Evolutionary conservation across 2,113 vertebrate genomes (phyloP), one percentile per base, ranked within the genome.

Genomic region (Saccopteryx bilineata): DNA sequence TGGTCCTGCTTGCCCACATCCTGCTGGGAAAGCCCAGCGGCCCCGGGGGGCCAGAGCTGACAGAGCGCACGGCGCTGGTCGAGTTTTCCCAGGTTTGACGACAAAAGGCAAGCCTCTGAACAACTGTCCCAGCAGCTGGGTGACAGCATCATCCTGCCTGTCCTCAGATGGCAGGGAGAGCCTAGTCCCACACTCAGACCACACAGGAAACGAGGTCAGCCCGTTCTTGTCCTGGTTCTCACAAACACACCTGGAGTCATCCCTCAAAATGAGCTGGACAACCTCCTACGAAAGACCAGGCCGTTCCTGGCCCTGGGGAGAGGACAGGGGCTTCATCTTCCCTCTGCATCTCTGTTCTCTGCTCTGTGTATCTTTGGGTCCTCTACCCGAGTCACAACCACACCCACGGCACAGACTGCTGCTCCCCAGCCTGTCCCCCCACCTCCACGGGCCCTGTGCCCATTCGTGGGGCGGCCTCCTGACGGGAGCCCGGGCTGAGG

Each of bases 31-130:
- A 63, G 87, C 18, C 46, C 13, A 23, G 3, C 9, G 54, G 31
- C 56, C 50, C 50, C n/a, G 66, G 72, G 31, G 23, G 19, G 66
- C 10, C 65, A 9, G 14, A 11, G n/a, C 21, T 39, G 56, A 50
- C 17, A 83, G 65, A 68, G 9, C 7, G 1, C 6, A 48, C 5
- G 0, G 39, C 4, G 0, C 18, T 8, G 8, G 0, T 24, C 28
- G 63, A 1, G 12, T 24, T 26, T 10, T 19, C 39, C 60, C 39
- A 19, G 52, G 39, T 56, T 63, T 50, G 24, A 60, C 39, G 39
- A 58, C 61, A 81, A 74, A 50, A 56, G n/a, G 56, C 21, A 39
- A 26, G 19, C 10, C 19, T 86, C 26, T 66, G 17, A 8, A 63
- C 31, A 68, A 76, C 50, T 58, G 48, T 33, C 23, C 21, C n/a